Evolutionary conservation across 2,113 vertebrate species (phyloP), one percentile per base, ranked within the genome.

Genomic region (Acrocephalus arundinaceus): DNA sequence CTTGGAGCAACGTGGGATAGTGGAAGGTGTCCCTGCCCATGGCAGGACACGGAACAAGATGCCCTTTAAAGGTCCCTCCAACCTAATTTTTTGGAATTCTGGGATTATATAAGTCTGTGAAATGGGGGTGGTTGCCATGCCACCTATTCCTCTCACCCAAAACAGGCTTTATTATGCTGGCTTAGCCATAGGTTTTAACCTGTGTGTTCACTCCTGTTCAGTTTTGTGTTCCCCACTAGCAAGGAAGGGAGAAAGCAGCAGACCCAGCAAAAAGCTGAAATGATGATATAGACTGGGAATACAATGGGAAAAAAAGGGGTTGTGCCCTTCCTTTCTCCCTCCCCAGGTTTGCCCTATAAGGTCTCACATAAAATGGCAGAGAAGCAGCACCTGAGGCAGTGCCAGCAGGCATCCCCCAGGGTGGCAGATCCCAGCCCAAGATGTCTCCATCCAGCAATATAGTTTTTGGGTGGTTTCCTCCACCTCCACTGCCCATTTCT

Each of bases 191-290:
- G 35, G 8, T 74, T 87, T 66, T 81, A 52, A 81, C 24, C 65
- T 39, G 0, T 0, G 1, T 2, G 4, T 41, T 90, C 41, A 3
- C 17, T 58, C 54, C 39, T 37, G 21, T 15, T 41, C 33, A 35
- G 24, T 17, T 59, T 39, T 68, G 45, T 45, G 51, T 33, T 54
- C 72, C 25, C 33, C 48, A 20, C 28, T 45, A 68, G 35, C 39
- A 52, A 62, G 30, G 58, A 46, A 55, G 11, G 28, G 55, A 68
- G 55, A 33, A 72, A 78, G 14, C 0, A 4, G 27, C 46, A 81
- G 74, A 62, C 27, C 5, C 41, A 41, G 39, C 10, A 57, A 21
- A 27, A 4, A 49, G 57, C 51, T 43, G 11, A 10, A 54, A 62
- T 33, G 14, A 24, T 30, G 65, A 39, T 0, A 0, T 1, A 28